Percentiles rank a stretch among this genome's conserved stretches.
Evolutionary conservation across 2,113 vertebrate genomes (phyloP).

Genomic region (Ammodytes marinus): DNA sequence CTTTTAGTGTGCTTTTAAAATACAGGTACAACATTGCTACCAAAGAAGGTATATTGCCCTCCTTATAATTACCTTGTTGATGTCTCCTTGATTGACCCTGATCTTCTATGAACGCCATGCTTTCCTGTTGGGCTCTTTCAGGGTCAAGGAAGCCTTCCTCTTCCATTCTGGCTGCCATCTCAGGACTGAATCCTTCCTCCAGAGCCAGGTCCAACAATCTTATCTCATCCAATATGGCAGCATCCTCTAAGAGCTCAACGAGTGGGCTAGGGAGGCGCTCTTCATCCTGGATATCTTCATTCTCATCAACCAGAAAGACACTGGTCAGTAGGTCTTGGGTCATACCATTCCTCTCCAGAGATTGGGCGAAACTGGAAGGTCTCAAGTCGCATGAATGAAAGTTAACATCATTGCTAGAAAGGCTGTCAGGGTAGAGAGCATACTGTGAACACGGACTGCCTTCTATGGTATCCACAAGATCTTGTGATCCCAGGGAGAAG

Average conservation of each 20-base stretch:
- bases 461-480: constrained; percentile 17
- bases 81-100: constrained; percentile 1
- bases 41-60: background rate
- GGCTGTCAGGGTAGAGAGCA: constrained; percentile 1
- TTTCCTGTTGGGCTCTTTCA: constrained; percentile 17
- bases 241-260: constrained; percentile 88
- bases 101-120: background rate
- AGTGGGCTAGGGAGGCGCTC: constrained; percentile 85
- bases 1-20: background rate
- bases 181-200: constrained; percentile 90
- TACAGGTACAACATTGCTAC: background rate
- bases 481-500: constrained; percentile 18
- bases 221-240: constrained; percentile 92
- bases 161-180: constrained; percentile 88
- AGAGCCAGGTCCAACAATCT: constrained; percentile 90
- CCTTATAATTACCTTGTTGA: constrained; percentile 42
- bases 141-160: constrained; percentile 76
- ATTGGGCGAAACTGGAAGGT: background rate
- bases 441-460: background rate
- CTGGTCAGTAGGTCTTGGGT: constrained; percentile 13
- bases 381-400: background rate
- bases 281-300: constrained; percentile 47
- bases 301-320: constrained; percentile 39
- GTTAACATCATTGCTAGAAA: background rate
- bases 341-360: background rate